Conservation (phyloP, 2,797 vertebrate species). For the Nasua narica region DNA sequence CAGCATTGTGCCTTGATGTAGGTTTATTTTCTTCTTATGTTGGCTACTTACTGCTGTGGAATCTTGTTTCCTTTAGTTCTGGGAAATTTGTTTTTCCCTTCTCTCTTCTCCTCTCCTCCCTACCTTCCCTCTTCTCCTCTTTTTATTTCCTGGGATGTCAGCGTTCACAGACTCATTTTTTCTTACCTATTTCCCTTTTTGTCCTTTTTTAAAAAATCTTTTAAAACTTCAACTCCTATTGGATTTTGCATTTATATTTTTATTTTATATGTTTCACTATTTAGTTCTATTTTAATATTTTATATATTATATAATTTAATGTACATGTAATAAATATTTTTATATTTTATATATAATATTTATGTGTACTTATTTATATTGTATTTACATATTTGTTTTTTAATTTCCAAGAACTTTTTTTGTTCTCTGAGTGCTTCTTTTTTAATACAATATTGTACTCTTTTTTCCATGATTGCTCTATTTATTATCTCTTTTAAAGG, state of each 20-base stretch:
- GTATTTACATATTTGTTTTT: not conserved
- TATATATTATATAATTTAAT: not conserved
- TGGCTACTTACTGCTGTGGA: not conserved
- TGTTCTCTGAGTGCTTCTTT: not conserved
- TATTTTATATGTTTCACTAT: not conserved
- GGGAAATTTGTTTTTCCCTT: not conserved
- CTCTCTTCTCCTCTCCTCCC: not conserved
- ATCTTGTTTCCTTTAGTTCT: not conserved
- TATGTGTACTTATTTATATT: not conserved
- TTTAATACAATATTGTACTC: not conserved
- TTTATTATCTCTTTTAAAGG: not conserved
- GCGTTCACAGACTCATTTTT: not conserved
- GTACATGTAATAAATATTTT: not conserved
- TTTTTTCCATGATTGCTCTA: not conserved
- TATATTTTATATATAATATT: not conserved
- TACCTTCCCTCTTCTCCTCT: not conserved
- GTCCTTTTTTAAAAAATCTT: not conserved
- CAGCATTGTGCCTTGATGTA: not conserved
- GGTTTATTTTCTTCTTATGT: not conserved
- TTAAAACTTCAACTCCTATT: not conserved
- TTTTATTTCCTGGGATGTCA: not conserved
- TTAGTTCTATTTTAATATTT: not conserved
- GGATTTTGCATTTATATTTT: not conserved
- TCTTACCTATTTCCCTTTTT: not conserved
- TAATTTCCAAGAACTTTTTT: not conserved